Conservation (phyloP, 2,888 invertebrate species). For the Plutella xylostella region DNA sequence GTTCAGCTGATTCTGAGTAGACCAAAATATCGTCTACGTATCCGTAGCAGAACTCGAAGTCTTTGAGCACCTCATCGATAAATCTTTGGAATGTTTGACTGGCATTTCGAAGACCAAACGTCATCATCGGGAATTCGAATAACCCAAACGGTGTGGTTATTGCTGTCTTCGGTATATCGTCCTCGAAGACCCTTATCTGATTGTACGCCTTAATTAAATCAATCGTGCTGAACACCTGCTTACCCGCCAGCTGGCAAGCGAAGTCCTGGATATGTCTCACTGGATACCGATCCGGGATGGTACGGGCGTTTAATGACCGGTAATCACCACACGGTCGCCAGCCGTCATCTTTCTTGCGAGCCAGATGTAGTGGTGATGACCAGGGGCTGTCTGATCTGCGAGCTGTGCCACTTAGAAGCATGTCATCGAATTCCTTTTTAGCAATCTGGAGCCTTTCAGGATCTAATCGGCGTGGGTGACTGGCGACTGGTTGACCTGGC, state of each 20-base stretch:
- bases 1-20: conserved; percentile 13
- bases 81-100: conserved; percentile 35
- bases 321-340: conserved; percentile 38
- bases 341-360: conserved; percentile 24
- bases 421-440: conserved; percentile 19
- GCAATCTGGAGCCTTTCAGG: conserved; percentile 19
- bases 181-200: conserved; percentile 28
- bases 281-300: conserved; percentile 22
- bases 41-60: conserved; percentile 14
- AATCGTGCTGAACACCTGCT: conserved; percentile 21
- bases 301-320: conserved; percentile 11
- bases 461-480: conserved; percentile 21
- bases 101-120: conserved; percentile 35
- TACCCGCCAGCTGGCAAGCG: conserved; percentile 17
- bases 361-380: conserved; percentile 26
- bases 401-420: too few species aligned
- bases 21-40: conserved; percentile 27
- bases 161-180: conserved; percentile 28
- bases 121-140: conserved; percentile 14
- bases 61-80: conserved; percentile 21
- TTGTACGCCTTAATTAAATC: conserved; percentile 29
- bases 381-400: conserved; percentile 24
- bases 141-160: conserved; percentile 24
- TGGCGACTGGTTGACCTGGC: conserved; percentile 11
- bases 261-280: conserved; percentile 26